These are phyloP conservation scores for Darevskia nairensis DNA, from an alignment of 2,797 vertebrate species.

Conservation along the genomic window DNA sequence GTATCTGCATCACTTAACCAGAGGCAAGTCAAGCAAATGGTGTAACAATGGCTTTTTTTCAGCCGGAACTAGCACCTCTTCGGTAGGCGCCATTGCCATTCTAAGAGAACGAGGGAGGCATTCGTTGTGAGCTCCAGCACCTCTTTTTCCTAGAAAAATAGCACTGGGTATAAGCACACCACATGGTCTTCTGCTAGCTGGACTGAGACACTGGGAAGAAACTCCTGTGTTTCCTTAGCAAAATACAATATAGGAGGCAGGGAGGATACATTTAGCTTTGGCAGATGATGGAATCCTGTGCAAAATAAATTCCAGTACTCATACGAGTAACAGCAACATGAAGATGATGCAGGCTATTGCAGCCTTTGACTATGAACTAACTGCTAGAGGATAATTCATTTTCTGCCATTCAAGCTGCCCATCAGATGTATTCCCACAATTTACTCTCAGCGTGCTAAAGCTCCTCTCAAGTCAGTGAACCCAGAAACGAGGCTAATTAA, in stretches of 20 bases:
- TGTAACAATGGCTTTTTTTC: no score
- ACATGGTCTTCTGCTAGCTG: neutral
- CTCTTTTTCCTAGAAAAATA: no score
- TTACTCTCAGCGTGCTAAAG: constrained; percentile 42
- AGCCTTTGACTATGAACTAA: constrained; percentile 72
- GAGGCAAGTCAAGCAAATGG: no score
- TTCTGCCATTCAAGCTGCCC: constrained; percentile 58
- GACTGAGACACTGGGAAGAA: neutral
- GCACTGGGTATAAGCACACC: no score
- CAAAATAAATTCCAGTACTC: neutral
- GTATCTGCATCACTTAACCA: no score
- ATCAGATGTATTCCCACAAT: constrained; percentile 62
- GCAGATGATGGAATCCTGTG: neutral
- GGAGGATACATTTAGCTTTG: no score
- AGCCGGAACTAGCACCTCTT: no score
- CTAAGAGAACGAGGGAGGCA: no score
- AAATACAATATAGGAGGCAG: neutral
- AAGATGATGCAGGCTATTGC: constrained; percentile 63
- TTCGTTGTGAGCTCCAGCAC: no score
- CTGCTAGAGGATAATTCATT: constrained; percentile 63
- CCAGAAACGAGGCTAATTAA: constrained; percentile 64
- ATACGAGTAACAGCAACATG: constrained; percentile 26
- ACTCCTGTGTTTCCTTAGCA: neutral
- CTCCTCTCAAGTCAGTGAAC: constrained; percentile 63
- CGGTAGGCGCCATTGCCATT: no score